Conservation (phyloP, 2,888 invertebrate genomes). For the Thereva unica region DNA sequence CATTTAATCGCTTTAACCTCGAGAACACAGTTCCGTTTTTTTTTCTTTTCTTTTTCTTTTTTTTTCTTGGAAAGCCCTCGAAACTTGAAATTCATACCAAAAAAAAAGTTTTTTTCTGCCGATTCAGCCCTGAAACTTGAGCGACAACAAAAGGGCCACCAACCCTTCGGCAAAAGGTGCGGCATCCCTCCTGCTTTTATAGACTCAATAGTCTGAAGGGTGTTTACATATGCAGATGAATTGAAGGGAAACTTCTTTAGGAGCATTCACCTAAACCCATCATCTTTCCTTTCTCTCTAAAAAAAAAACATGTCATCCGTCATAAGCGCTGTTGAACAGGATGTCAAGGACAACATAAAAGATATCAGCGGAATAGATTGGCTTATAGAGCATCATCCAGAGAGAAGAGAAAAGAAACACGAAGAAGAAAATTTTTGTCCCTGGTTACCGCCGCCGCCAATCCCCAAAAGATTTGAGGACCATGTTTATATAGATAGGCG, state of each 20-base stretch:
- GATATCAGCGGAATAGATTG: neutral
- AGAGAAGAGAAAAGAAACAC: no score
- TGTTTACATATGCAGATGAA: conserved; percentile 30
- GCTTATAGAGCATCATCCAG: neutral
- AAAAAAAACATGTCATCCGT: conserved; percentile 38
- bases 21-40: no score
- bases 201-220: conserved; percentile 21
- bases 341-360: conserved; percentile 37
- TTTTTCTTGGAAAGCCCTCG: neutral
- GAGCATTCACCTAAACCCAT: conserved; percentile 17
- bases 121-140: conserved; percentile 17
- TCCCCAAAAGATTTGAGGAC: no score
- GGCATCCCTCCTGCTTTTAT: neutral
- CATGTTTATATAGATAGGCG: no score
- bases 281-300: neutral
- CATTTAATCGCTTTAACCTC: no score
- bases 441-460: no score
- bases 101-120: neutral
- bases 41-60: no score
- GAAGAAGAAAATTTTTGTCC: no score
- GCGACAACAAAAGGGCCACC: no score
- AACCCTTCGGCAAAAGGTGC: conserved; percentile 3
- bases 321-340: conserved; percentile 38
- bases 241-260: conserved; percentile 17
- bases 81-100: conserved; percentile 12